Conservation (phyloP, 2,113 vertebrate species). For the Arizona elegans region DNA sequence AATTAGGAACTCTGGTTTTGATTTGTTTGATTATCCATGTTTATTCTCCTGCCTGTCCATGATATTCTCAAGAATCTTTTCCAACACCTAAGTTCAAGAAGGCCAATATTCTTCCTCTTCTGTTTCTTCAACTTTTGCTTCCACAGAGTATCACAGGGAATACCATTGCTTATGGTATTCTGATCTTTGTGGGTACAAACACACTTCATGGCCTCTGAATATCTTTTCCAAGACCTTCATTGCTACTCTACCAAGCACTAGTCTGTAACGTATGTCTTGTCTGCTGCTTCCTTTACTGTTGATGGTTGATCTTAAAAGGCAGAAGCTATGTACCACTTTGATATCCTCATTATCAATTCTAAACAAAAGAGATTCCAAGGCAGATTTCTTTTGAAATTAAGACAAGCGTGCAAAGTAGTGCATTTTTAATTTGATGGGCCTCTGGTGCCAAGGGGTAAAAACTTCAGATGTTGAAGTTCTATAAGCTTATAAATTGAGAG, state of each 20-base stretch:
- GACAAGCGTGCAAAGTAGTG: not conserved
- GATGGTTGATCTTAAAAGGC: not conserved
- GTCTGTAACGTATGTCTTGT: not conserved
- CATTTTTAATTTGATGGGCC: not conserved
- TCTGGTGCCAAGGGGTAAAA: not conserved
- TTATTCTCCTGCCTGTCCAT: not conserved
- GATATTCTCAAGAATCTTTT: not conserved
- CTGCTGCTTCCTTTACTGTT: not conserved
- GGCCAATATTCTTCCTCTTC: not conserved
- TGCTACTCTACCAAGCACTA: not conserved
- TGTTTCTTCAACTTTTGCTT: not conserved
- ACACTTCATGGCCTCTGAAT: not conserved
- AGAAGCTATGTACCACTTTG: not conserved
- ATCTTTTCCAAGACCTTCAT: not conserved
- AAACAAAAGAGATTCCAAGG: not conserved
- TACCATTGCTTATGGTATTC: not conserved
- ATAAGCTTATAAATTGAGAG: not conserved
- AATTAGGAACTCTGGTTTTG: not conserved
- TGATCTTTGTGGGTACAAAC: not conserved
- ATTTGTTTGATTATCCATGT: not conserved
- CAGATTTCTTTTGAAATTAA: not conserved
- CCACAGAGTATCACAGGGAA: not conserved
- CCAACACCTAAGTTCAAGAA: not conserved
- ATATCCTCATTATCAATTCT: not conserved
- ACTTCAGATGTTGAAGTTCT: not conserved